Evolutionary conservation across 2,797 vertebrate genomes (phyloP).

Genomic region (Myripristis murdjan): DNA sequence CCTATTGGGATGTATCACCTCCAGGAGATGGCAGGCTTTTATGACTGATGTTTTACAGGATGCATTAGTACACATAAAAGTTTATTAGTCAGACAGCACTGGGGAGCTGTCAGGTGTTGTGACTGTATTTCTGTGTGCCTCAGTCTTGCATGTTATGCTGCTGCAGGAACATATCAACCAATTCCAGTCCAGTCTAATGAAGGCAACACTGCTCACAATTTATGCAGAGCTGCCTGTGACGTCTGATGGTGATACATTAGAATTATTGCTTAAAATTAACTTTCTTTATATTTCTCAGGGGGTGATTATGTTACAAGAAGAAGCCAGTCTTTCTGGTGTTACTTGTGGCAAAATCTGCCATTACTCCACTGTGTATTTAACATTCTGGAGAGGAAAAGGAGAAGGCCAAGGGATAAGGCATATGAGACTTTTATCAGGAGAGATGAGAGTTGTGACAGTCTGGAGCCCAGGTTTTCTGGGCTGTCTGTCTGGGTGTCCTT

Average conservation of each 20-base stretch:
- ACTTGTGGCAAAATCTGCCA: conserved; percentile 22
- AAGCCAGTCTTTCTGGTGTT: conserved; percentile 21
- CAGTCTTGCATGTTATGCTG: conserved; percentile 29
- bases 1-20: conserved; percentile 62
- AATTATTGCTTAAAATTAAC: conserved; percentile 8
- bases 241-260: background rate
- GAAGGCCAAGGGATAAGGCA: conserved; percentile 30
- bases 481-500: conserved; percentile 76
- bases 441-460: conserved; percentile 70
- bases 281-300: conserved; percentile 21
- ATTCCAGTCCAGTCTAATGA: conserved; percentile 34
- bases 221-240: conserved; percentile 11
- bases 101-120: conserved; percentile 56
- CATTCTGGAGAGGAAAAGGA: conserved; percentile 47
- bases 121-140: conserved; percentile 55
- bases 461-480: conserved; percentile 66
- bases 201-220: conserved; percentile 11
- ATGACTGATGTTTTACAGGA: conserved; percentile 76
- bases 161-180: conserved; percentile 30
- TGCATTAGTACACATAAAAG: conserved; percentile 81
- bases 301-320: conserved; percentile 23
- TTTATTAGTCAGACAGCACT: conserved; percentile 73
- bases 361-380: conserved; percentile 52
- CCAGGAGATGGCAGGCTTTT: conserved; percentile 65
- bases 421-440: conserved; percentile 62